These are phyloP conservation scores for Anastrepha obliqua DNA, from an alignment of 1,140 invertebrate species.

Conservation along the genomic window DNA sequence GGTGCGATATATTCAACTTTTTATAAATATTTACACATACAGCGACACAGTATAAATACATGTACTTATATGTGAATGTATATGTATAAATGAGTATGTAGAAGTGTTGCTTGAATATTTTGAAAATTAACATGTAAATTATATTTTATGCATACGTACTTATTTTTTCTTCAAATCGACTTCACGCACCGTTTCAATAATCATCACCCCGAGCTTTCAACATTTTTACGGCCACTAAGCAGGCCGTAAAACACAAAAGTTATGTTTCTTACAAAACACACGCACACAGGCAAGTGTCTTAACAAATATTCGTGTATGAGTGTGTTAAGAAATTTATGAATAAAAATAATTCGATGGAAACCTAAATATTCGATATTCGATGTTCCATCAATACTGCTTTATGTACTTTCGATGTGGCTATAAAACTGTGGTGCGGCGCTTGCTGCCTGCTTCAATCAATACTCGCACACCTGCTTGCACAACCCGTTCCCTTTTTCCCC, in stretches of 20 bases:
- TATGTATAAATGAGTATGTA: too few relatives aligned
- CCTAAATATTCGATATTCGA: conserved; percentile 37
- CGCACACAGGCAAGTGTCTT: background rate
- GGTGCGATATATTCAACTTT: too few relatives aligned
- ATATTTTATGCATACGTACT: too few relatives aligned
- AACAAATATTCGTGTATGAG: background rate
- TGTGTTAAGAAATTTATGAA: background rate
- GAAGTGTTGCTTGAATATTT: too few relatives aligned
- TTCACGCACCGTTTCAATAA: background rate
- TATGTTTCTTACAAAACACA: conserved; percentile 5
- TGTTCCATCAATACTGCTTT: conserved; percentile 15
- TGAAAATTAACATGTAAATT: too few relatives aligned
- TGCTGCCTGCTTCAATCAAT: background rate
- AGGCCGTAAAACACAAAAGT: background rate
- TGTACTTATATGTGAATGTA: too few relatives aligned
- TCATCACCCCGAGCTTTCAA: background rate
- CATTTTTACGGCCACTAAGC: background rate
- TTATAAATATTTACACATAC: too few relatives aligned
- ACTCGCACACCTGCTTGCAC: background rate
- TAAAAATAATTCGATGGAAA: conserved; percentile 12
- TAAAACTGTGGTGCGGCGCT: conserved; percentile 25
- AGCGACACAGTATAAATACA: too few relatives aligned
- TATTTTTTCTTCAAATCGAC: background rate
- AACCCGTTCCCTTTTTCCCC: background rate
- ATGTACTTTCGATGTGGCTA: conserved; percentile 7